A percentile compares a stretch with the other conserved stretches of the same genome.
phyloP scores from a whole-genome alignment of 2,888 invertebrate genomes.

The Drosophila maculinotata region DNA sequence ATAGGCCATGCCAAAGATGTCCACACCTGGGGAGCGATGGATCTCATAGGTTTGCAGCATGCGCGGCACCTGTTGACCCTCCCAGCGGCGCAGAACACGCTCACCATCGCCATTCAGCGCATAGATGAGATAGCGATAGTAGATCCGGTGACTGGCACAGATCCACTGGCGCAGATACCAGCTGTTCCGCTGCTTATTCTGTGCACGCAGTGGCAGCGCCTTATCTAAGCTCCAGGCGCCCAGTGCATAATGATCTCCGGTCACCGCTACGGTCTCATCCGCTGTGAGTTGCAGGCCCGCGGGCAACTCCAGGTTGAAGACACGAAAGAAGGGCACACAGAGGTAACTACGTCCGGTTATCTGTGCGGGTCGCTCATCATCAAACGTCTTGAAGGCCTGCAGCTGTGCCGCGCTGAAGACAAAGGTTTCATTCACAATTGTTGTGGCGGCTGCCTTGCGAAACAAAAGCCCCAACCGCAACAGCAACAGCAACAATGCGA shows the following conservation, averaged over 20 bases:
- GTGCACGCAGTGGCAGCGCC: conserved; percentile 85
- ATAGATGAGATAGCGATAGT: conserved; percentile 81
- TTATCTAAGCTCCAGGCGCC: conserved; percentile 90
- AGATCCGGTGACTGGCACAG: conserved; percentile 86
- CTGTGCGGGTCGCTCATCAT: conserved; percentile 48
- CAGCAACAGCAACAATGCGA: conserved; percentile 31
- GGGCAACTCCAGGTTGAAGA: conserved; percentile 84
- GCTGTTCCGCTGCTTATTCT: conserved; percentile 75
- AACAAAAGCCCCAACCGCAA: conserved; percentile 29
- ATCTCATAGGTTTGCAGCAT: conserved; percentile 77
- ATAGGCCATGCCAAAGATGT: conserved; percentile 71
- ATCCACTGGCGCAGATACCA: conserved; percentile 89
- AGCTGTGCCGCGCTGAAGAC: conserved; percentile 49
- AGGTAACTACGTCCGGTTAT: conserved; percentile 63
- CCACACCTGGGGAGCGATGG: conserved; percentile 60
- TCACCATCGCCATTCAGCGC: conserved; percentile 64
- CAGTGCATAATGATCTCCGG: conserved; percentile 88
- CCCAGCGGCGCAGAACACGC: conserved; percentile 79
- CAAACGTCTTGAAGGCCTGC: conserved; percentile 60
- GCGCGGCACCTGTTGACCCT: conserved; percentile 86
- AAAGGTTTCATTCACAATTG: conserved; percentile 55
- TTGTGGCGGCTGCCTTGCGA: conserved; percentile 18
- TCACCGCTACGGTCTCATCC: conserved; percentile 89
- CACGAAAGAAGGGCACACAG: conserved; percentile 76
- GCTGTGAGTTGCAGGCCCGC: conserved; percentile 84